phyloP scores from a whole-genome alignment of 2,888 invertebrate species.

The Matsumyia berberina region DNA sequence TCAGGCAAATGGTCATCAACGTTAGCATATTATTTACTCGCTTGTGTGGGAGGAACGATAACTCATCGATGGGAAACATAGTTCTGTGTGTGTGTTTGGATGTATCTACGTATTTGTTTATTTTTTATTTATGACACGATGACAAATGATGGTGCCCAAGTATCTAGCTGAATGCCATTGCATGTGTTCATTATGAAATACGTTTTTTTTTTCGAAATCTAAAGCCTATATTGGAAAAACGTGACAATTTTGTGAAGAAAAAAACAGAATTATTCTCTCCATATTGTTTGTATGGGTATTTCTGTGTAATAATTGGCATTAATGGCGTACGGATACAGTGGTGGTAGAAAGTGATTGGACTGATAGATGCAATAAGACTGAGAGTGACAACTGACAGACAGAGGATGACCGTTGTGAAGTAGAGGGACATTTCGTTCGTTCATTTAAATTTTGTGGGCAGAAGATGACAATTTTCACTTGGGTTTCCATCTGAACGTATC shows the following conservation, averaged over 20 bases:
- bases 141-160: constrained; percentile 44
- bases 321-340: constrained; percentile 9
- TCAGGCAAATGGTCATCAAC: constrained; percentile 19
- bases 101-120: constrained; percentile 12
- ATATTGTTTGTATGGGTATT: constrained; percentile 3
- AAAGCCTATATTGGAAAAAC: constrained; percentile 51
- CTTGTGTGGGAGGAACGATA: constrained; percentile 38
- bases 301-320: constrained; percentile 8
- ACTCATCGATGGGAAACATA: constrained; percentile 25
- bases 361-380: neutral
- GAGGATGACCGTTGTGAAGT: too few relatives aligned
- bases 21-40: constrained; percentile 32
- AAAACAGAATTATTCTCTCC: constrained; percentile 8
- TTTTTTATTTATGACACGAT: constrained; percentile 39
- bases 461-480: too few relatives aligned
- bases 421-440: too few relatives aligned
- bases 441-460: too few relatives aligned
- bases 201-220: constrained; percentile 14
- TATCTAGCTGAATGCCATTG: constrained; percentile 24
- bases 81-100: constrained; percentile 3
- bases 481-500: too few relatives aligned
- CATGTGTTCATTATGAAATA: constrained; percentile 26
- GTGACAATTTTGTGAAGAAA: constrained; percentile 48
- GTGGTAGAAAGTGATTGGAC: neutral
- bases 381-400: too few relatives aligned